Percentiles rank a stretch among this genome's conserved stretches.
Conservation (phyloP, 2,888 invertebrate genomes). For the Urechis unicinctus region DNA sequence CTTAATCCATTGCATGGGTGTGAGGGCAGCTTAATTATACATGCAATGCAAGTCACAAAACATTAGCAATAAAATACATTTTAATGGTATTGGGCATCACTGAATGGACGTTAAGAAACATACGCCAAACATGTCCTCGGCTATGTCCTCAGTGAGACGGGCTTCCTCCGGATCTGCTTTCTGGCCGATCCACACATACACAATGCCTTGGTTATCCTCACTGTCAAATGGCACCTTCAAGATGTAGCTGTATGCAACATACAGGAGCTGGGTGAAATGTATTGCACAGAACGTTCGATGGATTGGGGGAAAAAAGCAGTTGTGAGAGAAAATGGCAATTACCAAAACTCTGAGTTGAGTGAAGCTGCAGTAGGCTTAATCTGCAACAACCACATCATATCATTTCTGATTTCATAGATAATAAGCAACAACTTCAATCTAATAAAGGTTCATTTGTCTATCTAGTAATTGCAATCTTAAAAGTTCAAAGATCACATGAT, state of each 20-base stretch:
- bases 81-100: too few relatives aligned
- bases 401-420: too few relatives aligned
- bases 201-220: constrained; percentile 77
- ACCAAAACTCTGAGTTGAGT: constrained; percentile 94
- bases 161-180: constrained; percentile 80
- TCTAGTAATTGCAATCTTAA: too few relatives aligned
- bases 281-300: neutral
- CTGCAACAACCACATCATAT: too few relatives aligned
- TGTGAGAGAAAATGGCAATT: constrained; percentile 35
- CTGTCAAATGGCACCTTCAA: constrained; percentile 82
- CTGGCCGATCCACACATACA: constrained; percentile 91
- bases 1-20: too few relatives aligned
- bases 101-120: constrained; percentile 3
- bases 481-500: too few relatives aligned
- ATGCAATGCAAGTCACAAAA: neutral
- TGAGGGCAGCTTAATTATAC: neutral
- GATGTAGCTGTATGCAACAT: constrained; percentile 65
- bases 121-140: constrained; percentile 73
- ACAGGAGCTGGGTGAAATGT: neutral
- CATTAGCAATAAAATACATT: too few relatives aligned
- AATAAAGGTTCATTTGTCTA: too few relatives aligned
- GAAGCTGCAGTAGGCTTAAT: constrained; percentile 66
- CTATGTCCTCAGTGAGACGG: constrained; percentile 74
- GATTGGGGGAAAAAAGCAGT: neutral
- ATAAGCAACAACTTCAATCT: too few relatives aligned